Percentiles rank a stretch among this genome's conserved stretches.
phyloP scores from a whole-genome alignment of 1,140 invertebrate genomes.

The Macrobrachium nipponense region DNA sequence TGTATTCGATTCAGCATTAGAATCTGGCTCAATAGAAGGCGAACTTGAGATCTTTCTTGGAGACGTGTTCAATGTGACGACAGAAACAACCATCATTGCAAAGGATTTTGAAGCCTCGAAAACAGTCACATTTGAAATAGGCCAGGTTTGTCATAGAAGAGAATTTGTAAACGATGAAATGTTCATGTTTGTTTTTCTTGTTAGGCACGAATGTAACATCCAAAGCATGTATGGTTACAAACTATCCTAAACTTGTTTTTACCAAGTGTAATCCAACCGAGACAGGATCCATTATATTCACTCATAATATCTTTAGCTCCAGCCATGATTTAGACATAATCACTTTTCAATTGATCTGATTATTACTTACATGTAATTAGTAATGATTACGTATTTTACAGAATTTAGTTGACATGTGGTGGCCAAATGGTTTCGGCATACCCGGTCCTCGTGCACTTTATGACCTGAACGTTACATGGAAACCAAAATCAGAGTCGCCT shows the following conservation, averaged over 20 bases:
- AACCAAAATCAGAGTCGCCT: conserved; percentile 67
- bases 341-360: neutral
- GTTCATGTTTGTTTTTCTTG: neutral
- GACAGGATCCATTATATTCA: neutral
- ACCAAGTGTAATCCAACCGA: too few species aligned
- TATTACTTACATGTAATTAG: neutral
- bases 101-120: conserved; percentile 16
- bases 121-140: conserved; percentile 14
- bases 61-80: neutral
- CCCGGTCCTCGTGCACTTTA: conserved; percentile 88
- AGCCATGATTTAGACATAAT: neutral
- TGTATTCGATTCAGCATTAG: conserved; percentile 29
- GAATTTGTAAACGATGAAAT: neutral
- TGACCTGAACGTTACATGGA: conserved; percentile 72
- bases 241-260: too few species aligned
- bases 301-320: neutral
- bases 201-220: neutral
- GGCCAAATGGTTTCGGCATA: conserved; percentile 94
- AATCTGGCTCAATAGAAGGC: conserved; percentile 10
- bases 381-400: neutral
- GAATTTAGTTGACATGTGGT: conserved; percentile 79
- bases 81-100: neutral
- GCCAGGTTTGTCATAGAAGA: neutral
- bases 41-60: conserved; percentile 18
- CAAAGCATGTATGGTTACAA: neutral